A percentile compares a stretch with the other conserved stretches of the same genome.
Conservation (phyloP, 2,888 invertebrate species). For the Colostygia pectinataria region DNA sequence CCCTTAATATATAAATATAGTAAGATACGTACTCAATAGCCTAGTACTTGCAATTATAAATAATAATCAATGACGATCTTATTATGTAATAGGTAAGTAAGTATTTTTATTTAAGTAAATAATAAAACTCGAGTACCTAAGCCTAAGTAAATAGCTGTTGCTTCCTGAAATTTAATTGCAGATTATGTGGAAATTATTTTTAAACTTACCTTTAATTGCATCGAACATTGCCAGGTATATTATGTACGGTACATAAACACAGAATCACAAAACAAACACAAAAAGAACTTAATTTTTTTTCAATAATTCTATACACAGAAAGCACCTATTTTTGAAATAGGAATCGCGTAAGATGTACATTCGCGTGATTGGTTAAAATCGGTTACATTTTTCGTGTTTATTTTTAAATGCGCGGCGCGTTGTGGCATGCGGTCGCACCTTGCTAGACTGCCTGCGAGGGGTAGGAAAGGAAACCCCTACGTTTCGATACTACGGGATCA, state of each 20-base stretch:
- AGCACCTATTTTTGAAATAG: slow-evolving; percentile 17
- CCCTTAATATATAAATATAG: too few relatives aligned
- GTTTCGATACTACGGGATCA: slow-evolving; percentile 66
- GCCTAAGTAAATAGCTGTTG: too few relatives aligned
- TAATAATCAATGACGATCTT: too few relatives aligned
- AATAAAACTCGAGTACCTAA: too few relatives aligned
- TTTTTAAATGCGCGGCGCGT: slow-evolving; percentile 46
- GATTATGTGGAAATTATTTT: too few relatives aligned
- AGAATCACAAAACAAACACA: slow-evolving; percentile 44
- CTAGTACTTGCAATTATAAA: too few relatives aligned
- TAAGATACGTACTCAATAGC: too few relatives aligned
- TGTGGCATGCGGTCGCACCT: slow-evolving; percentile 45
- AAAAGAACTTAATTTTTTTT: slow-evolving; percentile 31
- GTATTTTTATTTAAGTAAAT: too few relatives aligned
- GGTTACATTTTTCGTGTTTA: slow-evolving; percentile 69
- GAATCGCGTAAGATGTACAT: slow-evolving; percentile 25
- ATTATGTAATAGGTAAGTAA: too few relatives aligned
- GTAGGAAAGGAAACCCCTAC: slow-evolving; percentile 62
- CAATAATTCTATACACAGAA: slow-evolving; percentile 28
- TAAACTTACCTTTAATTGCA: slow-evolving; percentile 11
- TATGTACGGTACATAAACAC: too few relatives aligned
- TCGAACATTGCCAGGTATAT: not conserved
- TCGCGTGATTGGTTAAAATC: slow-evolving; percentile 36
- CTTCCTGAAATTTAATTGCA: too few relatives aligned
- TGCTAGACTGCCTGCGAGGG: slow-evolving; percentile 63